Percentiles rank a stretch among this genome's conserved stretches.
Conservation (phyloP, 1,140 invertebrate genomes). For the Bombus confusus region DNA sequence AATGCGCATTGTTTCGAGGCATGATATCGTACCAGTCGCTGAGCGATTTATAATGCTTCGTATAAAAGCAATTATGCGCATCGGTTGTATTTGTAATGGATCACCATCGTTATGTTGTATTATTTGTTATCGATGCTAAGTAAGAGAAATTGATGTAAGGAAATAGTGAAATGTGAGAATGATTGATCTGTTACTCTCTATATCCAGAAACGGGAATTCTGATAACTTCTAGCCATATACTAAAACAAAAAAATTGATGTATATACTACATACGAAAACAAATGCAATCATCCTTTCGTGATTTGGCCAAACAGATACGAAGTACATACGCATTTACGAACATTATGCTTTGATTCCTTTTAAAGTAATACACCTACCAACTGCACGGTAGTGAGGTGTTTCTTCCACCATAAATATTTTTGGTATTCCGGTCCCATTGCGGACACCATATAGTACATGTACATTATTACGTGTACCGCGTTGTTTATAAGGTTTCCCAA, state of each 20-base stretch:
- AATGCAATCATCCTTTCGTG: too few relatives aligned
- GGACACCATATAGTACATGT: constrained; percentile 95
- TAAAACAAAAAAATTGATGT: neutral
- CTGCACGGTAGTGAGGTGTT: constrained; percentile 94
- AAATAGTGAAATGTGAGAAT: neutral
- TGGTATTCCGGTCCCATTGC: constrained; percentile 95
- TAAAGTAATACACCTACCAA: constrained; percentile 86
- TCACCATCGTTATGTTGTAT: neutral
- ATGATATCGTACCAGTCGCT: neutral
- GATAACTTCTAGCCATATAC: too few relatives aligned
- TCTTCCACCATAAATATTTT: constrained; percentile 98
- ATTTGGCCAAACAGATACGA: too few relatives aligned
- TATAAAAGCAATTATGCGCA: neutral
- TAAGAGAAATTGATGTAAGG: neutral
- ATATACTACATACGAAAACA: too few relatives aligned
- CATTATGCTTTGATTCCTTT: too few relatives aligned
- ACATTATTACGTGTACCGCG: constrained; percentile 97
- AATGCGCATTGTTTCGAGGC: neutral
- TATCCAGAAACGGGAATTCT: neutral
- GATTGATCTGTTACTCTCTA: neutral
- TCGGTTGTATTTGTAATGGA: neutral
- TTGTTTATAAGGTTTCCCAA: constrained; percentile 97
- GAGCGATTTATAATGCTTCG: neutral
- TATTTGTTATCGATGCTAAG: neutral
- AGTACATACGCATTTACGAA: too few relatives aligned